These are phyloP conservation scores for Shinisaurus crocodilurus DNA, from an alignment of 2,113 vertebrate species.

Conservation along the genomic window DNA sequence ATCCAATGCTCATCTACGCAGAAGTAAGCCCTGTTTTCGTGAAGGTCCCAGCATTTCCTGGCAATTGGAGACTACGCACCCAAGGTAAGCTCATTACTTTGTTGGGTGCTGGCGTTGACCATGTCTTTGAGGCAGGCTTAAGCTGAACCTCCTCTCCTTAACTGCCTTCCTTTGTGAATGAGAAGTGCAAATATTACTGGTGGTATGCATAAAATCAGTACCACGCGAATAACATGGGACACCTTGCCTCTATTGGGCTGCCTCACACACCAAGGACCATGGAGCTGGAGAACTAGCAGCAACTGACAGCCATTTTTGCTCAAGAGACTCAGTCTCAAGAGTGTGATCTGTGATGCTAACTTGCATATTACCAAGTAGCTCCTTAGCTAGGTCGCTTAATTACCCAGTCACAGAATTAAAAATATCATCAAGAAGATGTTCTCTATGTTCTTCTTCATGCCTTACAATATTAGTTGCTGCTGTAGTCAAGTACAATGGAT, in stretches of 20 bases:
- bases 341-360: background rate
- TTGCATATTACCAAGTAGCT: background rate
- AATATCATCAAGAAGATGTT: background rate
- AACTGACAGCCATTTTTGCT: background rate
- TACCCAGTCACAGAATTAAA: background rate
- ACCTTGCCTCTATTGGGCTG: no score
- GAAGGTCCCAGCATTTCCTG: no score
- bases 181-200: background rate
- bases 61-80: no score
- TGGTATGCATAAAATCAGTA: background rate
- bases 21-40: no score
- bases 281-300: background rate
- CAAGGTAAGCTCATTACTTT: background rate
- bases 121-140: background rate
- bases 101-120: background rate
- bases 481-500: no score
- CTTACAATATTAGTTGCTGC: background rate
- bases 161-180: background rate
- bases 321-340: background rate
- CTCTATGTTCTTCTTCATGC: background rate
- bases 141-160: background rate
- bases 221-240: background rate
- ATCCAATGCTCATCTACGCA: no score
- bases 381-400: background rate
- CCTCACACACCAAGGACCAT: no score